These are phyloP conservation scores for Saxidomus purpurata DNA, from an alignment of 1,140 invertebrate genomes.

Conservation along the genomic window DNA sequence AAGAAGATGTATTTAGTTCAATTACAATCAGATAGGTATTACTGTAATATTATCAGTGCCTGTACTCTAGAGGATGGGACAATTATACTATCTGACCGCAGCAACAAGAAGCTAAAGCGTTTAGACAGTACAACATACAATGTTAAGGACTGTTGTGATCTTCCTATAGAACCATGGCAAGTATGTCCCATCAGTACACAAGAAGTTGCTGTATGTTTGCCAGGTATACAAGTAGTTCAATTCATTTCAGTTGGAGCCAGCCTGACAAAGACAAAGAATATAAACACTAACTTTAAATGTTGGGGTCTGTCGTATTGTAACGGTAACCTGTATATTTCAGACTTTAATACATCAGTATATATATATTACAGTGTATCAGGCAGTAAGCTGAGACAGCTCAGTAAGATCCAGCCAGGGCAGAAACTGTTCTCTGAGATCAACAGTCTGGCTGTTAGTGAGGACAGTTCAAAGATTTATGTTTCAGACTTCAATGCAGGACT, in stretches of 20 bases:
- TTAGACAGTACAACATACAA: not conserved
- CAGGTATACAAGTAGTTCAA: not conserved
- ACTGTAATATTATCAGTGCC: not conserved
- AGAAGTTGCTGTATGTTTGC: not conserved
- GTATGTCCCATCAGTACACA: not conserved
- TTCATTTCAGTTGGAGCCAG: not conserved
- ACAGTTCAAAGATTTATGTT: not conserved
- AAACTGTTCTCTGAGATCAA: not conserved
- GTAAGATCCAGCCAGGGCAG: not conserved
- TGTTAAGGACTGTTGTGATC: not conserved
- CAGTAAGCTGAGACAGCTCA: not conserved
- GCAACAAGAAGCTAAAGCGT: conserved; percentile 14
- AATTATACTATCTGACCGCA: not conserved
- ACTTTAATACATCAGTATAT: not conserved
- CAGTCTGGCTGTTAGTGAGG: not conserved
- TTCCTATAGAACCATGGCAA: not conserved
- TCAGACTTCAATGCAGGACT: not conserved
- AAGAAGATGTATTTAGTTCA: not conserved
- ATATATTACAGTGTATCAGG: conserved; percentile 9
- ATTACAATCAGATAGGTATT: not conserved
- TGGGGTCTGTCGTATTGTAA: not conserved
- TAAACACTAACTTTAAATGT: not conserved
- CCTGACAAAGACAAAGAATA: not conserved
- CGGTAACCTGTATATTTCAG: not conserved
- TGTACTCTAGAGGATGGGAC: not conserved